A percentile compares a stretch with the other conserved stretches of the same genome.
These are phyloP conservation scores for Pinna nobilis DNA, from an alignment of 1,140 invertebrate genomes.

Conservation along the genomic window DNA sequence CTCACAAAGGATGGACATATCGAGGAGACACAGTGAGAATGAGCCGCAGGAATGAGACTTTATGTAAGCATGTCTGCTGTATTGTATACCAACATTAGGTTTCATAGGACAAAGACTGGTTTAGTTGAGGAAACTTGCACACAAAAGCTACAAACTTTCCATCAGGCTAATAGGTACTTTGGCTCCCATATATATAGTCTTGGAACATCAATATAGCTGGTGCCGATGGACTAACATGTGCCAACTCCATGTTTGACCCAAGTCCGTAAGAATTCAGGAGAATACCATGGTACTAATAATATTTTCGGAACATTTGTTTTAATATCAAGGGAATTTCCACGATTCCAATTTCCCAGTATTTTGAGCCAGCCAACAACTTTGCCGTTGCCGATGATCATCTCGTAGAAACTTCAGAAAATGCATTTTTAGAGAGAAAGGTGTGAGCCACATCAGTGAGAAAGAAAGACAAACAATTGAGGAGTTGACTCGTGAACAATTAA, in stretches of 20 bases:
- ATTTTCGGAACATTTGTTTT: slow-evolving; percentile 33
- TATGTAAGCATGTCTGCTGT: slow-evolving; percentile 49
- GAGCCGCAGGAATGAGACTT: slow-evolving; percentile 49
- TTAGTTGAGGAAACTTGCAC: slow-evolving; percentile 42
- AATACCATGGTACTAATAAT: slow-evolving; percentile 5
- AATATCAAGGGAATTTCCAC: slow-evolving; percentile 25
- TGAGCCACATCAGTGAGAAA: slow-evolving; percentile 38
- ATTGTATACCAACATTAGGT: slow-evolving; percentile 28
- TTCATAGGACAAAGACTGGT: not conserved
- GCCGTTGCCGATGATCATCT: slow-evolving; percentile 34
- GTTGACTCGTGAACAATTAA: slow-evolving; percentile 38
- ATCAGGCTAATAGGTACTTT: slow-evolving; percentile 24
- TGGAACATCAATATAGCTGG: slow-evolving; percentile 11
- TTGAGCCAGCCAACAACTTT: slow-evolving; percentile 36
- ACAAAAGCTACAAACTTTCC: slow-evolving; percentile 41
- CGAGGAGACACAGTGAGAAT: slow-evolving; percentile 52
- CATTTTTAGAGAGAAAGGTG: slow-evolving; percentile 7
- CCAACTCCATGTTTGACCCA: slow-evolving; percentile 39
- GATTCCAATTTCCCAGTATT: slow-evolving; percentile 33
- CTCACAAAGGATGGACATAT: slow-evolving; percentile 29
- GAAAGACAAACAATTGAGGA: slow-evolving; percentile 30
- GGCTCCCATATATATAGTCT: slow-evolving; percentile 38
- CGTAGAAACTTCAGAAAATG: slow-evolving; percentile 1
- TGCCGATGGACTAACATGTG: slow-evolving; percentile 14
- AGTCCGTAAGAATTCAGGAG: slow-evolving; percentile 29